Percentiles rank a stretch among this genome's conserved stretches.
phyloP scores from a whole-genome alignment of 1,140 invertebrate genomes.

The Harpegnathos saltator region DNA sequence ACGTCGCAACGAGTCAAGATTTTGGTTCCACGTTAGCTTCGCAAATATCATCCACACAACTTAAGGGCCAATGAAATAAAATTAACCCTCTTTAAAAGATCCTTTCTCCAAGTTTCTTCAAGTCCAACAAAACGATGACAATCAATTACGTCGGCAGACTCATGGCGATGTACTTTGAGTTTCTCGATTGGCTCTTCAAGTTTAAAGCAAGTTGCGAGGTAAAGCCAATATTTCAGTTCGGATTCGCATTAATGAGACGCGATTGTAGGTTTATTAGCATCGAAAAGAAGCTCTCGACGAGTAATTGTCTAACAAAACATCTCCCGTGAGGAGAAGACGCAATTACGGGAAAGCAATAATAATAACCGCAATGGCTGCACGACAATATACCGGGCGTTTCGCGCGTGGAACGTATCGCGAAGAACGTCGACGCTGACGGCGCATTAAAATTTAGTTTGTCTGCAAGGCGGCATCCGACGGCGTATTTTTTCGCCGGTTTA shows the following conservation, averaged over 20 bases:
- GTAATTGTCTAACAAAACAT: background rate
- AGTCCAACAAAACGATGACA: too few species aligned
- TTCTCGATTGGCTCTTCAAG: too few species aligned
- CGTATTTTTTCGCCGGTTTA: conserved; percentile 37
- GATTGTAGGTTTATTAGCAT: background rate
- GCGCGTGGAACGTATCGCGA: background rate
- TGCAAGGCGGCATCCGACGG: conserved; percentile 18
- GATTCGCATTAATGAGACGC: too few species aligned
- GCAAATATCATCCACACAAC: too few species aligned
- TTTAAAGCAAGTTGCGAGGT: too few species aligned
- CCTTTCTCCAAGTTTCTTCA: too few species aligned
- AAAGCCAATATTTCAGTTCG: too few species aligned
- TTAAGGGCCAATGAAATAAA: too few species aligned
- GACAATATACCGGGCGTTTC: background rate
- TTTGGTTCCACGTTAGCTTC: background rate
- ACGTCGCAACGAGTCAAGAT: background rate
- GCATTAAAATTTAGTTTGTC: conserved; percentile 52
- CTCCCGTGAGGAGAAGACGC: background rate
- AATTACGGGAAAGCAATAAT: background rate
- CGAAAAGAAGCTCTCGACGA: background rate
- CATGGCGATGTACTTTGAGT: too few species aligned
- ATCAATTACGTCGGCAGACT: too few species aligned
- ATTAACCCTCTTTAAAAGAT: too few species aligned
- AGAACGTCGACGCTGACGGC: background rate
- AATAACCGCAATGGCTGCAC: background rate